These are phyloP conservation scores for Aegithalos caudatus DNA, from an alignment of 2,113 vertebrate species.

Conservation along the genomic window DNA sequence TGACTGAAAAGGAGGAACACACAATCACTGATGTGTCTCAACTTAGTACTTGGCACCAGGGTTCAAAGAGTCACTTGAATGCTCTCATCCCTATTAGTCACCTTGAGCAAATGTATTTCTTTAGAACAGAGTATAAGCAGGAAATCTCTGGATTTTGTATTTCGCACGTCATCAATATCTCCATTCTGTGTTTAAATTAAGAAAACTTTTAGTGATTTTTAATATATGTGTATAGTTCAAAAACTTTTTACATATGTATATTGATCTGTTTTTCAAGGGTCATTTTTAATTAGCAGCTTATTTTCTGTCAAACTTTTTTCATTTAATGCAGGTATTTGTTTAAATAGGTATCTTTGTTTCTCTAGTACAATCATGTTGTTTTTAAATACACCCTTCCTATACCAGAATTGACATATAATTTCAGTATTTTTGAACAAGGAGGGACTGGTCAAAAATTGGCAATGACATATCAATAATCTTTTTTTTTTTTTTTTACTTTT, in stretches of 20 bases:
- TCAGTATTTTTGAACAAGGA: neutral
- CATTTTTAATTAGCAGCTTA: neutral
- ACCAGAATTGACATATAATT: neutral
- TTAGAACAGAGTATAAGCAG: neutral
- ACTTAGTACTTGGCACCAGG: neutral
- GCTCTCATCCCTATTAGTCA: neutral
- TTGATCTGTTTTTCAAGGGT: neutral
- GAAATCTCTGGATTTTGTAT: neutral
- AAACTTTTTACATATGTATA: neutral
- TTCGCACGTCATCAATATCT: neutral
- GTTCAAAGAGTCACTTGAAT: neutral
- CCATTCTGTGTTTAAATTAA: neutral
- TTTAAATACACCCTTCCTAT: neutral
- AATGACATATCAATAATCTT: neutral
- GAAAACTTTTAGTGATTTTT: neutral
- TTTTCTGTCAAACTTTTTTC: neutral
- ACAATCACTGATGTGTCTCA: neutral
- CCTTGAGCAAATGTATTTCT: neutral
- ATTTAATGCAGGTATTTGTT: neutral
- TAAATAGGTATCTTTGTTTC: neutral
- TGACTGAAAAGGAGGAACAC: neutral
- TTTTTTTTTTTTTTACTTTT: neutral
- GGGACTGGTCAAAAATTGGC: neutral
- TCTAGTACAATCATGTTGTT: neutral
- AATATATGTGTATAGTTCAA: neutral